Conservation (phyloP, 2,797 vertebrate genomes). For the Liparis tanakae region DNA sequence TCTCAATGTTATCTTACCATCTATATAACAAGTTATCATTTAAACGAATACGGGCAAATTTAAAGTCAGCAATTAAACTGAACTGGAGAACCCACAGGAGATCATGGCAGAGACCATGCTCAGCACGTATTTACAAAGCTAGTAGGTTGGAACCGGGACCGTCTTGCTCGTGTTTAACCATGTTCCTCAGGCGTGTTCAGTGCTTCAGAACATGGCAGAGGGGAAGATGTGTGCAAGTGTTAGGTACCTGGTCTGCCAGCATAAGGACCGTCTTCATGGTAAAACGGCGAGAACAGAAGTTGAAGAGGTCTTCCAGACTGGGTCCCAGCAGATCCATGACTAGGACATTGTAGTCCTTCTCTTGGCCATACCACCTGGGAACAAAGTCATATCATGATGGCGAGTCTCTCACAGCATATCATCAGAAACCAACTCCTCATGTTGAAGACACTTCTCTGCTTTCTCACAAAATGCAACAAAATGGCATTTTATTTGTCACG, state of each 20-base stretch:
- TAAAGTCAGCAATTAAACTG: background rate
- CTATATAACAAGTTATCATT: background rate
- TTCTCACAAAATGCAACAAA: background rate
- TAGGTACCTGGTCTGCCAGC: constrained; percentile 97
- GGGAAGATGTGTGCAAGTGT: background rate
- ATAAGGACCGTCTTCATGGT: constrained; percentile 99
- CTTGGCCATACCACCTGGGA: constrained; percentile 98
- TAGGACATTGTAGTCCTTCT: constrained; percentile 99
- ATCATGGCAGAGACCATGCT: background rate
- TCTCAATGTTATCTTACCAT: background rate
- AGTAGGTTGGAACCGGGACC: background rate
- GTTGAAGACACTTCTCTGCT: background rate
- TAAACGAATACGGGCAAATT: background rate
- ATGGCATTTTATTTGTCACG: too few relatives aligned
- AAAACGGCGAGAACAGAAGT: constrained; percentile 99
- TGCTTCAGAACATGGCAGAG: background rate
- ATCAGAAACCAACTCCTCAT: background rate
- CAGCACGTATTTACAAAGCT: background rate
- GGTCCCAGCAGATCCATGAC: constrained; percentile 99
- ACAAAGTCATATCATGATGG: constrained; percentile 20
- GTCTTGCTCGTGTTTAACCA: background rate
- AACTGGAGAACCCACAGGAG: background rate
- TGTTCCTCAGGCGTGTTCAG: background rate
- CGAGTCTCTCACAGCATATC: background rate
- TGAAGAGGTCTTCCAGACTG: constrained; percentile 98